Base-by-base conservation (phyloP, 2,113 vertebrate genomes). In the Capreolus pygargus region DNA sequence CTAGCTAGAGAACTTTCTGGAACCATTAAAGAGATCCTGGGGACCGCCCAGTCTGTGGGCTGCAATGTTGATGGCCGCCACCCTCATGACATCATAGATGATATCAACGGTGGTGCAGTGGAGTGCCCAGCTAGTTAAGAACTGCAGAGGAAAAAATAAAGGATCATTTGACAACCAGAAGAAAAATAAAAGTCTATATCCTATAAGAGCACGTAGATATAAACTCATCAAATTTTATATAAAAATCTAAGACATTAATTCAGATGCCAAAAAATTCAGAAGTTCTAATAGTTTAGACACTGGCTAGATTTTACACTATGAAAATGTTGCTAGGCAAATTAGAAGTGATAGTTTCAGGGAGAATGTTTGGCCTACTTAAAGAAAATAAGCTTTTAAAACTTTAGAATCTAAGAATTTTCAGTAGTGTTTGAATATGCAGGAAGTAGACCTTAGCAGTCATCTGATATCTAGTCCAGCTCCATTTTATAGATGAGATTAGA, bases 381-480 rank as follows among this genome's bases (percentile, higher is more conserved):
- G 82, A 93, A 93, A 95, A 88, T 64, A 87, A 91, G 39, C 78
- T 93, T 93, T 96, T 54, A 88, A 86, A 96, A 95, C 6, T 76
- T 30, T 89, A 89, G 30, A 96, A 76, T 78, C 78, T 85, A 43
- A 61, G 16, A 76, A 76, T 70, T 91, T 86, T 90, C 9, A 86
- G 54, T 58, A 92, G 55, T 36, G 6, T 50, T 78, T 95, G 36
- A 95, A 95, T 64, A 96, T 92, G 47, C 54, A 94, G 30, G 39
- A 96, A 92, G 25, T 83, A 11, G 19, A 82, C 12, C n/a, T 89
- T 61, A 79, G 19, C 64, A 43, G 16, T 94, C 82, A 74, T 61
- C 74, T 81, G 91, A 30, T 83, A 83, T 93, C 89, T 88, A 60
- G 47, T 58, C 58, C 21, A 89, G 50, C 55, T 55, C 30, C 54